These are phyloP conservation scores for Prionailurus viverrinus DNA, from an alignment of 2,113 vertebrate species.

Conservation along the genomic window DNA sequence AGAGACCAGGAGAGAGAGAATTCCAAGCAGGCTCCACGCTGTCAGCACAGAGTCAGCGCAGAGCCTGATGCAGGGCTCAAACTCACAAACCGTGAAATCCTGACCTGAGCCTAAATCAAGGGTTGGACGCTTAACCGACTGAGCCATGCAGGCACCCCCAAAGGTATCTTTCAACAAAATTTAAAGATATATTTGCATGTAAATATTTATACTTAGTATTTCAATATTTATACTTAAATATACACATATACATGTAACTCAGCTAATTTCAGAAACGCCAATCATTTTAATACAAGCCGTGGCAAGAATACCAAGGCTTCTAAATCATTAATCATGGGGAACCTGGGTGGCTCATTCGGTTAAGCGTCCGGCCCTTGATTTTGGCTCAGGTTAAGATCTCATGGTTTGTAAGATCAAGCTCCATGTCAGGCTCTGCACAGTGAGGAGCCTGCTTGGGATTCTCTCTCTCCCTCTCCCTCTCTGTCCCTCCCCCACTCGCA, in stretches of 20 bases:
- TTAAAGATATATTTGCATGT: background rate
- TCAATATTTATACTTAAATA: too few relatives aligned
- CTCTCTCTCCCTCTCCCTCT: background rate
- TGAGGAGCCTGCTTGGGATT: background rate
- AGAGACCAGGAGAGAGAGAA: too few relatives aligned
- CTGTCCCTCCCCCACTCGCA: accelerated
- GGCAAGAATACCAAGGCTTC: background rate
- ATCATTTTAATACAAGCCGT: constrained; percentile 27
- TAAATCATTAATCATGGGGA: background rate
- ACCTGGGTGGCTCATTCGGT: background rate
- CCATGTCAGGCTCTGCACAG: background rate
- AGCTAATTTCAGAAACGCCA: constrained; percentile 25
- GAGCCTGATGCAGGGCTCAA: too few relatives aligned
- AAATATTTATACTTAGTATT: background rate
- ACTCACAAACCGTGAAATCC: too few relatives aligned
- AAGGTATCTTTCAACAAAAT: background rate
- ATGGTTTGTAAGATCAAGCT: background rate
- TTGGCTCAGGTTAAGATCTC: background rate
- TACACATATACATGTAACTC: background rate
- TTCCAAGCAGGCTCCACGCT: too few relatives aligned
- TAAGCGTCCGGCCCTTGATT: background rate
- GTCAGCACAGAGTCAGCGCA: too few relatives aligned
- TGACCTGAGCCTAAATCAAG: too few relatives aligned
- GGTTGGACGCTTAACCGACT: too few relatives aligned
- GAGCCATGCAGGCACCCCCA: background rate